Evolutionary conservation across 1,140 invertebrate genomes (phyloP).

Genomic region (Magallana gigas): DNA sequence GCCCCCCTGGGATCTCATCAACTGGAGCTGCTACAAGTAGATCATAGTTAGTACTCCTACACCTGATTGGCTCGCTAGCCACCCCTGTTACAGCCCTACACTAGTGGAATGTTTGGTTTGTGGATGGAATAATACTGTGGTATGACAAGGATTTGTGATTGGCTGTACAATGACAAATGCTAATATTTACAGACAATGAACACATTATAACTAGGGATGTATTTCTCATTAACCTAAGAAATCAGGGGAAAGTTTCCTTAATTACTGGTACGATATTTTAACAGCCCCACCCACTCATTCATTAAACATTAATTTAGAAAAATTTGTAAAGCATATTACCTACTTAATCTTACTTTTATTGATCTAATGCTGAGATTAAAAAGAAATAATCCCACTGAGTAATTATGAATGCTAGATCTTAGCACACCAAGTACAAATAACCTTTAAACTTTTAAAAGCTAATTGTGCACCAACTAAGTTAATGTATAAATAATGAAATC

Average conservation of each 20-base stretch:
- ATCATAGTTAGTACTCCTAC: too few relatives aligned
- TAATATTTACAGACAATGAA: slow-evolving; percentile 16
- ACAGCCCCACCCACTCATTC: background rate
- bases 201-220: slow-evolving; percentile 25
- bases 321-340: background rate
- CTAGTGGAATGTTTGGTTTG: background rate
- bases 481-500: background rate
- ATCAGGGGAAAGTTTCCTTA: background rate
- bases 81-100: too few relatives aligned
- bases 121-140: background rate
- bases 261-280: background rate
- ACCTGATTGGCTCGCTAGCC: too few relatives aligned
- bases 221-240: slow-evolving; percentile 35
- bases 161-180: background rate
- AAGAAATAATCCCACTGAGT: slow-evolving; percentile 29
- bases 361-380: background rate
- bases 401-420: background rate
- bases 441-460: background rate
- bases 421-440: background rate
- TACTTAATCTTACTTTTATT: background rate
- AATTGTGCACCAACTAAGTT: background rate
- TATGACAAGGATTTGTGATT: background rate
- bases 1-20: too few relatives aligned
- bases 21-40: too few relatives aligned
- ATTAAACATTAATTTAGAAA: background rate